Base-by-base conservation (phyloP, 53 echinoderm and acorn worm genomes). In the Hippasteria phrygiana region DNA sequence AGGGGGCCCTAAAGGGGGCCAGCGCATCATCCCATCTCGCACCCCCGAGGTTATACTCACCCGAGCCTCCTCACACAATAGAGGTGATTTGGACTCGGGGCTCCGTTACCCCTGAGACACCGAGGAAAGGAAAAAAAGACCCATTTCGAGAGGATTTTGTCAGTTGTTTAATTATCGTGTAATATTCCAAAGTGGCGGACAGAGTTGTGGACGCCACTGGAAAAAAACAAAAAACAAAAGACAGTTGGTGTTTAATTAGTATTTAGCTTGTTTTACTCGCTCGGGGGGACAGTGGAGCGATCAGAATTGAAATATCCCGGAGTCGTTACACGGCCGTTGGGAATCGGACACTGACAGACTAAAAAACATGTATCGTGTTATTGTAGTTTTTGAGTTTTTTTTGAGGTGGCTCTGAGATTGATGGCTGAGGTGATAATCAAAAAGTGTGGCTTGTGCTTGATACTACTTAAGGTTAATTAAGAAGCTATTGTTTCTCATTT, bases 191-290 rank as follows among this genome's bases (percentile, higher is more conserved):
- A 55, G 55, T 36, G 34, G 1, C 38, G 40, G 37, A 55, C 27
- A 22, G 37, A 55, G 26, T 6, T 47, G 67, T 47, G 55, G 78
- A 78, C 37, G 78, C 39, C n/a, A n/a, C n/a, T n/a, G n/a, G n/a
- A n/a, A n/a, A n/a, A 24, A 9, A 20, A 26, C 51, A 48, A 13
- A 78, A 78, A 66, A 7, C 38, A 36, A 34, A 9, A 43, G 32
- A 81, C 81, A 64, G 37, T 81, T 64, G 81, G 64, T 81, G 81
- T 81, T 81, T 81, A 63, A 81, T 81, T 81, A 81, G 81, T 81
- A 65, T 81, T 81, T 81, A 81, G 81, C 63, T 81, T 63, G 65
- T 81, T 65, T 81, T 63, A 81, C 81, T 13, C 10, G 65, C 81
- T 65, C 28, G 37, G 43, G 65, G 81, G 63, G 81, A 81, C 81